A percentile compares a stretch with the other conserved stretches of the same genome.
These are phyloP conservation scores for human (Homo sapiens) DNA, from an alignment of 2,113 vertebrate species.

Conservation along the genomic window DNA sequence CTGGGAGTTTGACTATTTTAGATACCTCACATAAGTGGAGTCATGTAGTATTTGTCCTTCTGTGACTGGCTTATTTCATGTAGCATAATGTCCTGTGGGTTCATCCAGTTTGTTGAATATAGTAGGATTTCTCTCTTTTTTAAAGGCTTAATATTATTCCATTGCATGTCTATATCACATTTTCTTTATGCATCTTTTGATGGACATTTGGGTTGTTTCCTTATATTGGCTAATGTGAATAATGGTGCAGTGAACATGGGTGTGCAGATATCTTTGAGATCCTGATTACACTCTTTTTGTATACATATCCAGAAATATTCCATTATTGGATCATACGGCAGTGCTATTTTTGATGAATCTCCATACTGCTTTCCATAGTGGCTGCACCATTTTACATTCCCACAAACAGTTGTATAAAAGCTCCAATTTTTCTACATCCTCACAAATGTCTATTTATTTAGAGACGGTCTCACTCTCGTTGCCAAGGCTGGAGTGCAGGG, in stretches of 20 bases:
- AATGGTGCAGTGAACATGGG: neutral
- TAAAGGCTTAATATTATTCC: neutral
- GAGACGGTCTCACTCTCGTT: too few species aligned
- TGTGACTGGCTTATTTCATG: neutral
- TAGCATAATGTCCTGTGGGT: neutral
- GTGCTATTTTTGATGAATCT: neutral
- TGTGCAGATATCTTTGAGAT: neutral
- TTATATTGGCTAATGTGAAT: neutral
- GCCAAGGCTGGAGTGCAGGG: too few species aligned
- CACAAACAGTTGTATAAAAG: neutral
- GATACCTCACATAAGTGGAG: neutral
- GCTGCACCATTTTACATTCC: neutral
- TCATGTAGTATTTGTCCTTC: neutral
- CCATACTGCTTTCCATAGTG: neutral
- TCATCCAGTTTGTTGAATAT: neutral
- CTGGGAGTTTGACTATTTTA: neutral
- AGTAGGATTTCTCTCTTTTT: neutral
- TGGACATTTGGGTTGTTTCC: neutral
- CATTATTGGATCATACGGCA: neutral
- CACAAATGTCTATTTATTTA: neutral
- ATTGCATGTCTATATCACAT: neutral
- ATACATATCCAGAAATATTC: neutral
- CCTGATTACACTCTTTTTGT: neutral
- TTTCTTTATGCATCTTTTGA: neutral
- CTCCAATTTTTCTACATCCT: neutral